Evolutionary conservation across 2,113 vertebrate genomes (phyloP), one percentile per base, ranked within the genome.

Genomic region (Xenopus borealis): DNA sequence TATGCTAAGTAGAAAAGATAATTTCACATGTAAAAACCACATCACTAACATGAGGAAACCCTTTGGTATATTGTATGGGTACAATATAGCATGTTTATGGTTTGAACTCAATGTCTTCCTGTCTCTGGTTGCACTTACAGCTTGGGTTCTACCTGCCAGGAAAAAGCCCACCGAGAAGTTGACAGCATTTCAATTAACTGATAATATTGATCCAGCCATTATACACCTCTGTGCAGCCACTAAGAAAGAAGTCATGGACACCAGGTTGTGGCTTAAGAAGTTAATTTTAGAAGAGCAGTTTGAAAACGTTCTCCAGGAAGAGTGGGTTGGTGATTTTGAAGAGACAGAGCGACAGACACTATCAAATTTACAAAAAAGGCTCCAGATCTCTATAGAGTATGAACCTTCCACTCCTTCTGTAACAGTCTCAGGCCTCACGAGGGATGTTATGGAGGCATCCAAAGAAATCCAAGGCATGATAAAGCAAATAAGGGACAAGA

Each of bases 181-280:
- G 72, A 79, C 62, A 2, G 0, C 1, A 0, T 0, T 83, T 12
- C 11, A 70, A 80, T 82, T 90, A 77, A 70, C 88, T 78, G 81
- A 90, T 58, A 80, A 91, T 74, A 75, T 73, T 27, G 79, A 89
- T 44, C 46, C 83, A 11, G 80, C 83, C 8, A 79, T 66, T 44
- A 95, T 98, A 84, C 88, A 93, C 8, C 89, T 96, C 45, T 98
- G 94, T 76, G 94, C 95, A 2, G 74, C 82, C 65, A 87, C 81
- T 30, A 66, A 58, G 66, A 13, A 33, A 12, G 23, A 23, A 0
- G 83, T 97, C 27, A 63, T 89, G 14, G 0, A 0, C 0, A 65
- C 92, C 2, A 87, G 91, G 75, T 53, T 65, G 13, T 91, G 85
- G 87, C 70, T 97, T 61, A 75, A 78, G 5, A 0, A 88, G 0